Base-by-base conservation (phyloP, 2,113 vertebrate species). In the Sialia sialis region DNA sequence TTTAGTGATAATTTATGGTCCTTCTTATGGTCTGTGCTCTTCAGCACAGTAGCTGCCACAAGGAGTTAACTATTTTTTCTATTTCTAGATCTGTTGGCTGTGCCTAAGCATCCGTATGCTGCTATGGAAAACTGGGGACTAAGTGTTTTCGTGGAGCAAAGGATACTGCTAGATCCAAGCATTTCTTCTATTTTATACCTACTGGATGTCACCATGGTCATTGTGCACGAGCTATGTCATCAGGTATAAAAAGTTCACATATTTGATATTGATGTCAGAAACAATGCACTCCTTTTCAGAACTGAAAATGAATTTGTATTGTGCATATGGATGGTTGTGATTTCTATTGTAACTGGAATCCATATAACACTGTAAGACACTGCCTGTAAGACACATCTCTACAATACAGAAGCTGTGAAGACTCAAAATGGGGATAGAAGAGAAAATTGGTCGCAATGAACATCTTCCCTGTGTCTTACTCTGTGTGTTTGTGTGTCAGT, bases 81-180 rank as follows among this genome's bases (percentile, higher is more conserved):
- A 3, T 97, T 97, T 97, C 89, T 97, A 99, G 98, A 99, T 98
- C 98, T 99, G 67, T 97, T 99, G 98, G 98, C 98, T 92, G 98
- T 99, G 89, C 98, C 98, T 93, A 99, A 99, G 92, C 98, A 99
- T 94, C 98, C 98, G 2, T 99, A 99, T 81, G 98, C 98, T 94
- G 98, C 98, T 81, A 99, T 99, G 98, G 98, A 99, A 97, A 99
- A 99, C 97, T 99, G 98, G 98, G 98, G 98, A 91, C 97, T 99
- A 92, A 99, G 98, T 97, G 98, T 99, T 92, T 99, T 99, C 89
- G 98, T 99, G 97, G 98, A 99, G 84, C 98, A 99, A 96, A 98
- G 98, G 96, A 98, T 99, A 97, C 97, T 99, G 54, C 98, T 99
- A 97, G 98, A 99, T 97, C 98, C 98, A 80, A 98, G 98, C 91